Base-by-base conservation (phyloP, 2,888 invertebrate species). In the Euzophera pinguis region DNA sequence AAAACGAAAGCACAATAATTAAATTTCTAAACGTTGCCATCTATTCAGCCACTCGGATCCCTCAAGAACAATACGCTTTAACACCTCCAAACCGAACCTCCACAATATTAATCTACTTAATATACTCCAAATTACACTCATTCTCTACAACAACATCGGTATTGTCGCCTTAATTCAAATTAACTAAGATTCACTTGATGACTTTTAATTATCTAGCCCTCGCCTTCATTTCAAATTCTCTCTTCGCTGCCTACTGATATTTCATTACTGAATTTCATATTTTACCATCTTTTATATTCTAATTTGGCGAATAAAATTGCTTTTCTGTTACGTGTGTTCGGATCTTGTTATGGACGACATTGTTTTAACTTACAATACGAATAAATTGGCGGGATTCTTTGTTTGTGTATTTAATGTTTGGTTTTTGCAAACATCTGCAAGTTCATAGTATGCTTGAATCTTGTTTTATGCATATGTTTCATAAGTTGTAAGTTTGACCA, bases 61-160 rank as follows among this genome's bases (percentile, higher is more conserved):
- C 64, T 34, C 13, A 56, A 54, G 69, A 53, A 53, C 61, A 50
- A 70, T 71, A 22, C 22, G 22, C 22, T 22, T 54, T 55, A 54
- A 52, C 56, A 51, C 32, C 32, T 22, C 22, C 22, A 7, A 59
- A 62, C 57, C 62, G 62, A 62, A 69, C 61, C 62, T 70, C 70
- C 68, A 58, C 62, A 52, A 58, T 67, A 70, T 71, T 72, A 72
- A 71, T 73, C 66, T 62, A 47, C 53, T 54, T 69, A 68, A 72
- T 67, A 67, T 66, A 54, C 60, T 45, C 56, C 55, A 64, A 69
- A 73, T 71, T 70, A 64, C 64, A 58, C 14, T 29, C 45, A 45
- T 45, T 45, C 45, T 55, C 53, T 53, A 51, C 48, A 51, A 56
- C 47, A 45, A 55, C 55, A 55, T n/a, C 38, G 45, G 60, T 59